Base-by-base conservation (phyloP, 2,113 vertebrate species). In the Hippopotamus amphibius region DNA sequence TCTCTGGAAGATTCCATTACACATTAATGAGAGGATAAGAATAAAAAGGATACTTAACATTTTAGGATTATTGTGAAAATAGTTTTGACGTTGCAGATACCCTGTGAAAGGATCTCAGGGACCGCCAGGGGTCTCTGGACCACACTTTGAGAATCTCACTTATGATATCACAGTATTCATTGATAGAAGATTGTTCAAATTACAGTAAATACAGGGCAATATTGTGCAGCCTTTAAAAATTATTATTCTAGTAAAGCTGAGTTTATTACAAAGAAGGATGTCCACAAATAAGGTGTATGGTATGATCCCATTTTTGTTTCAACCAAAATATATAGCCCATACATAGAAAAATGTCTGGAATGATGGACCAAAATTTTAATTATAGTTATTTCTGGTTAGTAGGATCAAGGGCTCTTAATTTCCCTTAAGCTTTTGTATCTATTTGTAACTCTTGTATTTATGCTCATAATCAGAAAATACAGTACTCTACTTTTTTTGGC, bases 281-380 rank as follows among this genome's bases (percentile, higher is more conserved):
- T 76, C 65, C 57, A 95, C 15, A 91, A 76, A 85, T 57, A 91
- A 74, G 15, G 76, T 55, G 24, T 43, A 72, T 12, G 4, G 5
- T 88, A 65, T 57, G 68, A 72, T 81, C 61, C 72, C 74, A 53
- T 81, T 93, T 95, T 94, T 83, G 5, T 68, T 88, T 80, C 82
- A 92, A 69, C 59, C 50, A 85, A 84, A 93, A 90, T 57, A 74
- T n/a, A 79, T 37, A 89, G 14, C 14, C 46, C 57, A 17, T 41
- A 57, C 21, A 74, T 33, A 50, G 37, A 90, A 91, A 79, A 79
- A 66, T 28, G 17, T 83, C 76, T 93, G 19, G 19, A 83, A 43
- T 63, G 19, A 77, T 90, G 2, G 33, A 37, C 71, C 72, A 76
- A 6, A 85, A 82, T 72, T 85, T 95, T 82, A 81, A 43, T 22